phyloP scores from a whole-genome alignment of 2,888 invertebrate genomes.

The Scrobipalpa costella region DNA sequence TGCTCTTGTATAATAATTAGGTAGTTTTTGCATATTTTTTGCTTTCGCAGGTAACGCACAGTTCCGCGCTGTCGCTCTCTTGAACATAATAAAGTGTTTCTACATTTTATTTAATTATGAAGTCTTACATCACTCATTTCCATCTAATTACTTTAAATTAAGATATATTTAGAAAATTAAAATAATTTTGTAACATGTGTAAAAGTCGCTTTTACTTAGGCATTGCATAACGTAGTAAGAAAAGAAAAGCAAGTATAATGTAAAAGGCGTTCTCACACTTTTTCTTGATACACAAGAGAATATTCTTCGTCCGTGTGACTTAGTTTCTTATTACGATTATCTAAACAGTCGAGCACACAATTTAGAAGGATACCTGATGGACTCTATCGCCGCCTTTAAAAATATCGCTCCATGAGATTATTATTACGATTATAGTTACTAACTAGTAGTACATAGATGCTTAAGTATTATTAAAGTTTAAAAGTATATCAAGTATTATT shows the following conservation, averaged over 20 bases:
- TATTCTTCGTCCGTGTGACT: constrained; percentile 38
- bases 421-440: too few relatives aligned
- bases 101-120: constrained; percentile 5
- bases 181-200: neutral
- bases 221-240: constrained; percentile 25
- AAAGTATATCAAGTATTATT: too few relatives aligned
- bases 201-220: constrained; percentile 23
- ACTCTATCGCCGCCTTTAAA: too few relatives aligned
- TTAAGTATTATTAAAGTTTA: too few relatives aligned
- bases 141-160: neutral
- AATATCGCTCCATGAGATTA: too few relatives aligned
- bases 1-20: constrained; percentile 23
- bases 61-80: constrained; percentile 15
- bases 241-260: constrained; percentile 10
- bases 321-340: constrained; percentile 34
- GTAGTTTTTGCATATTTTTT: constrained; percentile 25
- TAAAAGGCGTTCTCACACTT: constrained; percentile 41
- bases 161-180: neutral
- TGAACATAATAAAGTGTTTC: neutral
- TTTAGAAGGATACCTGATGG: too few relatives aligned
- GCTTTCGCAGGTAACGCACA: neutral
- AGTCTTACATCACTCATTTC: neutral
- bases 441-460: too few relatives aligned
- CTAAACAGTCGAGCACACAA: constrained; percentile 29
- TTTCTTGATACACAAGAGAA: constrained; percentile 39